A percentile compares a stretch with the other conserved stretches of the same genome.
phyloP scores from a whole-genome alignment of 2,888 invertebrate genomes.

The Platerodrilus igneus region DNA sequence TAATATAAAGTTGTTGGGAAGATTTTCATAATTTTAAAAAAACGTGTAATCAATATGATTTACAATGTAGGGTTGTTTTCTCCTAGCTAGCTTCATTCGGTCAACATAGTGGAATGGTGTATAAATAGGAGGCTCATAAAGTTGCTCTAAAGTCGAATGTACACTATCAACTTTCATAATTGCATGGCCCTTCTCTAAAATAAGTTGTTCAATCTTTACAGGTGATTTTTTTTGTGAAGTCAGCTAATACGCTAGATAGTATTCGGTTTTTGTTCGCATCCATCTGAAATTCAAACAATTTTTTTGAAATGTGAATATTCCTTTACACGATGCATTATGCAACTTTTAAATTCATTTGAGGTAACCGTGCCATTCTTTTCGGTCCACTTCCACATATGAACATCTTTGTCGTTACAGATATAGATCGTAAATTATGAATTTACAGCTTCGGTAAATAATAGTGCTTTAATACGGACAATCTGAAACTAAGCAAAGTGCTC shows the following conservation, averaged over 20 bases:
- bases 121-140: conserved; percentile 12
- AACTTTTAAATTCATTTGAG: conserved; percentile 23
- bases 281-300: conserved; percentile 21
- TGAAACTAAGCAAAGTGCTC: conserved; percentile 18
- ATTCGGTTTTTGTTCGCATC: conserved; percentile 18
- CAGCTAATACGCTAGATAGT: conserved; percentile 5
- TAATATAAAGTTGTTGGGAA: not conserved
- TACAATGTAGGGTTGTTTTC: conserved; percentile 9
- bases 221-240: not conserved
- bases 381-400: conserved; percentile 58
- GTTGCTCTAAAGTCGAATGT: conserved; percentile 17
- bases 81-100: conserved; percentile 11
- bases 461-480: conserved; percentile 30
- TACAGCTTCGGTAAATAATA: conserved; percentile 35
- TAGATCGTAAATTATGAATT: conserved; percentile 27
- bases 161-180: conserved; percentile 22
- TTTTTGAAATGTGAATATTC: no score
- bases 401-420: conserved; percentile 11
- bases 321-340: conserved; percentile 10
- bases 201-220: conserved; percentile 16
- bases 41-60: conserved; percentile 8
- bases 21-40: conserved; percentile 8
- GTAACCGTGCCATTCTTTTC: conserved; percentile 23
- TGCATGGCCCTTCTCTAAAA: conserved; percentile 22
- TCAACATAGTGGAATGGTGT: conserved; percentile 8